Percentiles rank a stretch among this genome's conserved stretches.
Evolutionary conservation across 2,797 vertebrate genomes (phyloP).

Genomic region (Girardinus metallicus): DNA sequence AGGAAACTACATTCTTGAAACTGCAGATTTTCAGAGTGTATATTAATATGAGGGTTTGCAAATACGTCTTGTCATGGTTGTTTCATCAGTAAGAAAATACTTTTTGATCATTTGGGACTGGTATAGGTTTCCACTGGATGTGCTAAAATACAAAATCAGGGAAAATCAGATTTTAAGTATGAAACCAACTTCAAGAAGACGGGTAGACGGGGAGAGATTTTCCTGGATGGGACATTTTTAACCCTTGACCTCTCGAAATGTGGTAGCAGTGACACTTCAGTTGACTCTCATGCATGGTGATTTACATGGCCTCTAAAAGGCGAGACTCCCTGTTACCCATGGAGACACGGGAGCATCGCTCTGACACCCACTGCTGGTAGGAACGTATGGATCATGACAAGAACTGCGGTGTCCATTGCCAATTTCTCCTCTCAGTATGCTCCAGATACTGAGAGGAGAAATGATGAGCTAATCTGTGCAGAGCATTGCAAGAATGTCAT

Average conservation of each 20-base stretch:
- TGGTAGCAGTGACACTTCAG: neutral
- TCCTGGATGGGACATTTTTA: neutral
- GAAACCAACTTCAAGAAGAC: no score
- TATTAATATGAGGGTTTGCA: no score
- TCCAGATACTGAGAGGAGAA: neutral
- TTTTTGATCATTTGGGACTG: neutral
- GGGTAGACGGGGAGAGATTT: neutral
- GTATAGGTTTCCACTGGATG: neutral
- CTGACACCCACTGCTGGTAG: neutral
- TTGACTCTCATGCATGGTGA: neutral
- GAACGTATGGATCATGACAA: neutral
- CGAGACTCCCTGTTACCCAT: neutral
- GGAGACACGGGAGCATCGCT: neutral
- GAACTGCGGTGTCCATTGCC: neutral
- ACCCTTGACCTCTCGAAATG: neutral
- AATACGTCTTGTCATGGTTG: neutral
- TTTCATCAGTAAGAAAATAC: neutral
- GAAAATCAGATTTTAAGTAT: neutral
- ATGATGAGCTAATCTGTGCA: neutral
- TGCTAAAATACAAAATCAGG: neutral
- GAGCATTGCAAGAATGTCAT: neutral
- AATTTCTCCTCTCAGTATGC: no score
- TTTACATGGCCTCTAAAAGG: neutral
- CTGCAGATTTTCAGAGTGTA: no score
- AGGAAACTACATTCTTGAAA: no score